Evolutionary conservation across 2,797 vertebrate genomes (phyloP).

Genomic region (Sparidentex hasta): DNA sequence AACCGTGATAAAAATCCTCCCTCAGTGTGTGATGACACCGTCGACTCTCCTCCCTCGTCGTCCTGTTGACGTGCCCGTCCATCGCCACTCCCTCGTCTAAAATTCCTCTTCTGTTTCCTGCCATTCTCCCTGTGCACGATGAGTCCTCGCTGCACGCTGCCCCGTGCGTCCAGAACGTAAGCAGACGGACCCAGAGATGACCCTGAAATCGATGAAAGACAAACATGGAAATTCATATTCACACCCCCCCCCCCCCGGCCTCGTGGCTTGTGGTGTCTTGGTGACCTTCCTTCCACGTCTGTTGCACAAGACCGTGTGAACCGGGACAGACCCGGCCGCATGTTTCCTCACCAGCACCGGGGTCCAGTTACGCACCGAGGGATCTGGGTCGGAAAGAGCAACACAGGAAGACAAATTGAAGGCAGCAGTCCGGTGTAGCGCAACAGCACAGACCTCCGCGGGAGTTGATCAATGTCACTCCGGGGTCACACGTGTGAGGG

Average conservation of each 20-base stretch:
- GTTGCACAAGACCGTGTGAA: constrained; percentile 57
- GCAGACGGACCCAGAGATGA: constrained; percentile 45
- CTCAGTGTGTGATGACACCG: constrained; percentile 19
- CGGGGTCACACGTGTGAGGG: background rate
- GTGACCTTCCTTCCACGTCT: constrained; percentile 14
- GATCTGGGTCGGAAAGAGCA: constrained; percentile 42
- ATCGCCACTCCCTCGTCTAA: constrained; percentile 33
- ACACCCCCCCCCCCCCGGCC: constrained; percentile 1
- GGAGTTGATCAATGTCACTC: background rate
- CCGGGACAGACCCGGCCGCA: constrained; percentile 16
- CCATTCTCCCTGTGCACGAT: constrained; percentile 58
- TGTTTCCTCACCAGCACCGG: constrained; percentile 33
- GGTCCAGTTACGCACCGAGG: constrained; percentile 21
- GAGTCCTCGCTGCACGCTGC: constrained; percentile 20
- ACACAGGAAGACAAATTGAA: constrained; percentile 38
- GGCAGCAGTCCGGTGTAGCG: background rate
- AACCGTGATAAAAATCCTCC: constrained; percentile 32
- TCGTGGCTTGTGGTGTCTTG: background rate
- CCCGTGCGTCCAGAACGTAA: constrained; percentile 26
- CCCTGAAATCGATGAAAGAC: constrained; percentile 31
- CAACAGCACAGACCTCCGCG: constrained; percentile 12
- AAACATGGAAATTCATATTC: constrained; percentile 53
- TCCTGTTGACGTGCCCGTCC: constrained; percentile 61
- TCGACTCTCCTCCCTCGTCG: constrained; percentile 31
- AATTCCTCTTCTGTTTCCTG: constrained; percentile 75